Evolutionary conservation across 2,888 invertebrate genomes (phyloP).

Genomic region (Leistus spinibarbis): DNA sequence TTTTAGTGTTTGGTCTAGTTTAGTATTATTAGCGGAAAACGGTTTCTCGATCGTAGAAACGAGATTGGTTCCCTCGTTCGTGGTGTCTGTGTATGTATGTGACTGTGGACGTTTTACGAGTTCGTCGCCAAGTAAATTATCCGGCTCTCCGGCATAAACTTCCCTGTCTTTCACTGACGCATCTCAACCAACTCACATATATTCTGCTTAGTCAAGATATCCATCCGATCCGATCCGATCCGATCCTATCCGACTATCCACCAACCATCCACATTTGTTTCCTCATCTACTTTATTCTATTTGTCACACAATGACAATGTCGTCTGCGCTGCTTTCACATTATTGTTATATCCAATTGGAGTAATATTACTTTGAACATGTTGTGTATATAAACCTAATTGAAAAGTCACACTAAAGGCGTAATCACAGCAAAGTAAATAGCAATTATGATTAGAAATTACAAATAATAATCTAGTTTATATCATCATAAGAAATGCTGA

Average conservation of each 20-base stretch:
- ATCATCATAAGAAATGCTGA: too few relatives aligned
- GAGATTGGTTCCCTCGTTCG: constrained; percentile 2
- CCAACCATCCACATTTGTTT: neutral
- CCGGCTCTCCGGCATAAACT: constrained; percentile 43
- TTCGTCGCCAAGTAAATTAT: constrained; percentile 48
- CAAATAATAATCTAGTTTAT: too few relatives aligned
- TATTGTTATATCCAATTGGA: too few relatives aligned
- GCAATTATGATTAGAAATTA: too few relatives aligned
- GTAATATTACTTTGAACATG: too few relatives aligned
- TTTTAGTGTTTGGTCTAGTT: neutral
- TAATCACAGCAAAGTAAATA: too few relatives aligned
- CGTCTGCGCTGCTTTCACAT: too few relatives aligned
- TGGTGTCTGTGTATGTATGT: neutral
- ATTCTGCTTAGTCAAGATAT: constrained; percentile 3
- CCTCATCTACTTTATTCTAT: neutral
- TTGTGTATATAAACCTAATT: too few relatives aligned
- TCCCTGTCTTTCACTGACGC: constrained; percentile 43
- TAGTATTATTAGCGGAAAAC: constrained; percentile 38
- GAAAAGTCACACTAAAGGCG: too few relatives aligned
- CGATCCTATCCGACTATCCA: neutral
- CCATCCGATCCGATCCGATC: neutral
- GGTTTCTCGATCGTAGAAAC: constrained; percentile 3
- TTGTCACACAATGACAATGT: neutral
- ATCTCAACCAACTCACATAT: constrained; percentile 40
- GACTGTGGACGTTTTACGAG: constrained; percentile 47